phyloP scores from a whole-genome alignment of 2,113 vertebrate genomes.

The Takifugu flavidus region DNA sequence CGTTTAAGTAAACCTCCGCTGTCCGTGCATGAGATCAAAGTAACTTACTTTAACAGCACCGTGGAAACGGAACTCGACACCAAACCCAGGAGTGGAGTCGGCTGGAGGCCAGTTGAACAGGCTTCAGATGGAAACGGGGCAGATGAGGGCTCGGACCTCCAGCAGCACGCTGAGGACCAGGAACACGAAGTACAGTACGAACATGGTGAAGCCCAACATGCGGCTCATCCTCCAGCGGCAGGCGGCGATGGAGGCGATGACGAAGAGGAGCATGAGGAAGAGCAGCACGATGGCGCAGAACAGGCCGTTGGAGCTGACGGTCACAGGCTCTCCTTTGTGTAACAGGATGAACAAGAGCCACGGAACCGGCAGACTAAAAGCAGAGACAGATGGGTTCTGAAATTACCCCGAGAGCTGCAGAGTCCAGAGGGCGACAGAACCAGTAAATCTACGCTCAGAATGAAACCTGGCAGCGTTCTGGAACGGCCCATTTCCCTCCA shows the following conservation, averaged over 20 bases:
- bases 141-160: slow-evolving; percentile 69
- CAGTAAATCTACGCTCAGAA: too few species aligned
- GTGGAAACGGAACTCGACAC: neutral
- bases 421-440: too few species aligned
- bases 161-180: slow-evolving; percentile 74
- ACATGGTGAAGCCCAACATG: slow-evolving; percentile 74
- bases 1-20: too few species aligned
- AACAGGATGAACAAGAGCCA: slow-evolving; percentile 65
- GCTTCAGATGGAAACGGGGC: slow-evolving; percentile 66
- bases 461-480: too few species aligned
- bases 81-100: neutral
- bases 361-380: slow-evolving; percentile 67
- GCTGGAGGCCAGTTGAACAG: neutral
- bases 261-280: slow-evolving; percentile 78
- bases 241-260: slow-evolving; percentile 74
- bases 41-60: neutral
- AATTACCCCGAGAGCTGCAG: neutral
- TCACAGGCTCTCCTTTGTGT: slow-evolving; percentile 54
- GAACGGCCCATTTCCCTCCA: too few species aligned
- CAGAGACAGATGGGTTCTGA: slow-evolving; percentile 9
- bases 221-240: slow-evolving; percentile 77
- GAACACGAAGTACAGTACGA: slow-evolving; percentile 74
- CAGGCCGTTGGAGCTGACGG: slow-evolving; percentile 74
- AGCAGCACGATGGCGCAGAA: slow-evolving; percentile 79
- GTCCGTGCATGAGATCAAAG: too few species aligned